Conservation (phyloP, 1,140 invertebrate genomes). For the Piezodorus guildinii region DNA sequence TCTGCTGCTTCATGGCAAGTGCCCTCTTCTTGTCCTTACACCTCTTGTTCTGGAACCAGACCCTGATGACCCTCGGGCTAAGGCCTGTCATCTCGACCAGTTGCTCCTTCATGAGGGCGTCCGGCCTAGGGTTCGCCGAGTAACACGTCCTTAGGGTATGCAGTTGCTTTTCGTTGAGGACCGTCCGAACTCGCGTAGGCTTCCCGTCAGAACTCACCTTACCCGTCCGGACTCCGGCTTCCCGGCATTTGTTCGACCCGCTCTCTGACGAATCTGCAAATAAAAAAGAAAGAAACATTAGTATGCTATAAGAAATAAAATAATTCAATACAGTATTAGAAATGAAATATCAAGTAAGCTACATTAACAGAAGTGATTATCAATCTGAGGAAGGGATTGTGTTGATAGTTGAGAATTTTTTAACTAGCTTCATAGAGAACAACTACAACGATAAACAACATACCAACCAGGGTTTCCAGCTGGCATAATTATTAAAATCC, state of each 20-base stretch:
- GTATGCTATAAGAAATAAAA: not conserved
- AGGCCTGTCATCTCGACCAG: slow-evolving; percentile 97
- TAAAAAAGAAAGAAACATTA: not conserved
- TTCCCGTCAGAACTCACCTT: slow-evolving; percentile 62
- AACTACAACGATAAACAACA: too few relatives aligned
- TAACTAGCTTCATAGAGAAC: too few relatives aligned
- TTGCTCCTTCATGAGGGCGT: slow-evolving; percentile 98
- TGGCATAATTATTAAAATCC: too few relatives aligned
- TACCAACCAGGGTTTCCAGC: too few relatives aligned
- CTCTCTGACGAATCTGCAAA: slow-evolving; percentile 72
- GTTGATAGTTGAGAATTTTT: too few relatives aligned
- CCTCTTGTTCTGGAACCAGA: slow-evolving; percentile 98
- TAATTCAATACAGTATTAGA: too few relatives aligned
- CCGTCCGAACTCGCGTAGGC: slow-evolving; percentile 91
- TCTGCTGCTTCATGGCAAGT: slow-evolving; percentile 92
- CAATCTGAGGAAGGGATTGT: too few relatives aligned
- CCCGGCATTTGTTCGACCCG: slow-evolving; percentile 65
- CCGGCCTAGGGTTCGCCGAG: slow-evolving; percentile 91
- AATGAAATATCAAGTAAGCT: too few relatives aligned
- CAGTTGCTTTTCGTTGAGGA: slow-evolving; percentile 96
- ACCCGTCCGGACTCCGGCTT: slow-evolving; percentile 40
- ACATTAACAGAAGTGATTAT: too few relatives aligned
- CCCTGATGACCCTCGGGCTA: slow-evolving; percentile 87
- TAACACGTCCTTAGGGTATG: slow-evolving; percentile 92
- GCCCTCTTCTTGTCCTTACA: slow-evolving; percentile 99